Evolutionary conservation across 2,113 vertebrate genomes (phyloP), one percentile per base, ranked within the genome.

Genomic region (Triplophysa rosa): DNA sequence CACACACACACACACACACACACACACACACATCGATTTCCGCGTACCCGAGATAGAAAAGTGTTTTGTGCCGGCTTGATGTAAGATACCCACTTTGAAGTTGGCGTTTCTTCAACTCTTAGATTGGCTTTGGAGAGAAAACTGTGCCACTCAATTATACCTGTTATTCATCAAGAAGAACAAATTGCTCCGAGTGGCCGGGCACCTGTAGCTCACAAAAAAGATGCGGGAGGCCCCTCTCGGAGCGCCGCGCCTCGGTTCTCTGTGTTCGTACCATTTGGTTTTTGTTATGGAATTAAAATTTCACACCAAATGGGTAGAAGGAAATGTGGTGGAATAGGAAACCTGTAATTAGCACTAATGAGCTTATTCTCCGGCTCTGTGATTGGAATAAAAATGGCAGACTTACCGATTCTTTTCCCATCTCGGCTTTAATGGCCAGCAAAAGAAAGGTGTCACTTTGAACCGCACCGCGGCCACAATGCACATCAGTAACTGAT

Each of bases 401-500:
- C 86, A 82, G 91, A 87, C 78, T 86, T 90, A 87, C 77, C 26
- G 71, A 86, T 86, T 64, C 84, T 69, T 84, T 84, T 85, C 79
- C 76, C 26, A 40, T 79, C 42, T 89, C 66, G 33, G 83, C 86
- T 87, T 88, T 88, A 91, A 91, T 89, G 84, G 87, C 81, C 82
- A 69, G 66, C 81, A 49, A 86, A 86, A 82, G 87, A 88, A 85
- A 90, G 84, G 87, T 89, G 90, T 88, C 61, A 84, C 89, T 92
- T 92, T 91, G 87, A 93, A 89, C 88, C 68, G 82, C 52, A 65
- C 79, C 85, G 68, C 65, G 73, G 63, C 80, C 77, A 83, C 84
- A 83, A 84, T 83, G 79, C 83, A 87, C 90, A 90, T 88, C 88
- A 87, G 89, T 86, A 86, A 85, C 91, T 89, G 89, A 93, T 92